A percentile compares a stretch with the other conserved stretches of the same genome.
Evolutionary conservation across 2,888 invertebrate genomes (phyloP).

Genomic region (Phorcus lineatus): DNA sequence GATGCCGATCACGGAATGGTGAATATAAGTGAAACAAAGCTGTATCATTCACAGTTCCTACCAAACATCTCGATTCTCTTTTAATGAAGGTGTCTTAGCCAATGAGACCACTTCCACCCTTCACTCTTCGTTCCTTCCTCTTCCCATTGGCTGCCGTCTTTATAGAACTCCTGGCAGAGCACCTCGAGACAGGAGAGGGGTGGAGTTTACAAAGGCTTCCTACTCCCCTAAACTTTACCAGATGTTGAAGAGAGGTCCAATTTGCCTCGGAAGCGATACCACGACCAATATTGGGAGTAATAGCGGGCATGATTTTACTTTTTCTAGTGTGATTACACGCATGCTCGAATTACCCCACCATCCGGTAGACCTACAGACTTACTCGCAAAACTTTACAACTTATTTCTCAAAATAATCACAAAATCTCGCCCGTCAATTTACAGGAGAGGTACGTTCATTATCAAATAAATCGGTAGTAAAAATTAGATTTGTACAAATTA

Average conservation of each 20-base stretch:
- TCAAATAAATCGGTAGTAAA: too few relatives aligned
- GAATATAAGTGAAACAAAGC: background rate
- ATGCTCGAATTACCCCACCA: background rate
- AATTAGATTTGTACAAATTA: too few relatives aligned
- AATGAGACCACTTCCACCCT: background rate
- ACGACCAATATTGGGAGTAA: conserved; percentile 13
- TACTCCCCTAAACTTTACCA: conserved; percentile 12
- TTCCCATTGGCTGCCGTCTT: background rate
- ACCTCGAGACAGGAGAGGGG: background rate
- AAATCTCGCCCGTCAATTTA: too few relatives aligned
- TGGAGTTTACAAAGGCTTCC: background rate
- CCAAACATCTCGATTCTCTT: background rate
- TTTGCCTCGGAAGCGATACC: conserved; percentile 24
- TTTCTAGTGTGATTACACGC: conserved; percentile 11
- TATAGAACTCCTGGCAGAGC: background rate
- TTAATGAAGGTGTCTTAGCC: conserved; percentile 14
- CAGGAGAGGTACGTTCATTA: too few relatives aligned
- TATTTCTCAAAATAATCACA: too few relatives aligned
- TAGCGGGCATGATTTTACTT: conserved; percentile 16
- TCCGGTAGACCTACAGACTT: background rate
- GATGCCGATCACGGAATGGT: background rate
- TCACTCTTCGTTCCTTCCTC: background rate
- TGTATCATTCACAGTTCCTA: background rate
- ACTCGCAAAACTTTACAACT: too few relatives aligned
- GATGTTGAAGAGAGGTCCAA: conserved; percentile 14